Percentiles rank a stretch among this genome's conserved stretches.
These are phyloP conservation scores for Sapayoa aenigma DNA, from an alignment of 2,113 vertebrate species.

Conservation along the genomic window DNA sequence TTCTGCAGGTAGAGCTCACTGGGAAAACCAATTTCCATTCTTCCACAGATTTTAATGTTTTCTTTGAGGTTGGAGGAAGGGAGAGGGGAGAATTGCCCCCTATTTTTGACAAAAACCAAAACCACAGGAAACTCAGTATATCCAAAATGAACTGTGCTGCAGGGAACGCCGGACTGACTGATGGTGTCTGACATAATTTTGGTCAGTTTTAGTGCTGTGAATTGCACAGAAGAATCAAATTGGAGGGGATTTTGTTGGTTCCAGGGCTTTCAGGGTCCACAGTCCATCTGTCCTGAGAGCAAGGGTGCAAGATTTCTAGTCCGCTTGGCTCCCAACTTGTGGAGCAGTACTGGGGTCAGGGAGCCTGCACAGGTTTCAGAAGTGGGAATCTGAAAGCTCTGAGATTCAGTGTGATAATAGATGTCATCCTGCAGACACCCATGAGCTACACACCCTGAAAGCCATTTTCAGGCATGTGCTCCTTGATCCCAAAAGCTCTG, in stretches of 20 bases:
- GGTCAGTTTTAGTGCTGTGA: conserved; percentile 8
- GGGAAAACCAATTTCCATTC: neutral
- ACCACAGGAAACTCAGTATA: neutral
- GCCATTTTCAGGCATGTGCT: neutral
- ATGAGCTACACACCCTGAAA: neutral
- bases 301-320: neutral
- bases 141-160: neutral
- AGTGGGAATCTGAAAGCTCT: neutral
- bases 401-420: neutral
- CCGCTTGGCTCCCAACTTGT: neutral
- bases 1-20: conserved; percentile 39
- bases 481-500: neutral
- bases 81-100: neutral
- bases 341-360: neutral
- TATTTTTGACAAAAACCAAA: conserved; percentile 46
- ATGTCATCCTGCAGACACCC: neutral
- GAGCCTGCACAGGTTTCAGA: neutral
- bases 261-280: neutral
- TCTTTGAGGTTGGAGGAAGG: conserved; percentile 39
- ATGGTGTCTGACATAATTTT: conserved; percentile 12
- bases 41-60: conserved; percentile 23
- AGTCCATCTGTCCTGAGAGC: neutral
- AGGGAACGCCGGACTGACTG: neutral
- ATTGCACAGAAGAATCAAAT: neutral
- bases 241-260: neutral